These are phyloP conservation scores for Aldabrachelys gigantea DNA, from an alignment of 2,113 vertebrate genomes.

Conservation along the genomic window DNA sequence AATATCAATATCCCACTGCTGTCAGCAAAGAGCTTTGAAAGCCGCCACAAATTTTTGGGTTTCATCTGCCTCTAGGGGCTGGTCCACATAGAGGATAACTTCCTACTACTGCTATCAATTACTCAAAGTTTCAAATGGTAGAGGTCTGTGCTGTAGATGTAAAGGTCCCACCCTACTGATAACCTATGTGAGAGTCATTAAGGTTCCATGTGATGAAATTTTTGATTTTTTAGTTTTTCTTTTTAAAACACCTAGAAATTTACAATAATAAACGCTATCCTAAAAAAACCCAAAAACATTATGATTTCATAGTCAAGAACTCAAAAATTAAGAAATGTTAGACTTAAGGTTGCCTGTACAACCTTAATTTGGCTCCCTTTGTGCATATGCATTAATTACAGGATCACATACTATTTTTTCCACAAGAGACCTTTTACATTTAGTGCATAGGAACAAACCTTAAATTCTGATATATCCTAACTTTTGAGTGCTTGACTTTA, in stretches of 20 bases:
- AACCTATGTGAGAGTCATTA: neutral
- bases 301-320: neutral
- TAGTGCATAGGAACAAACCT: neutral
- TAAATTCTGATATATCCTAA: neutral
- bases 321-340: neutral
- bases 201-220: neutral
- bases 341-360: no score
- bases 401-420: neutral
- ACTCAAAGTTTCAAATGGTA: neutral
- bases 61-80: neutral
- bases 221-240: neutral
- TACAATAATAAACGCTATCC: neutral
- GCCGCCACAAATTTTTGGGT: neutral
- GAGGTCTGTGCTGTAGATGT: neutral
- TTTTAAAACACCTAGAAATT: neutral
- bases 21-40: neutral
- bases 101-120: neutral
- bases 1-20: neutral
- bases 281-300: neutral
- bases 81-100: neutral
- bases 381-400: neutral
- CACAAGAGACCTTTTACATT: neutral
- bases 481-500: neutral
- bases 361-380: neutral
- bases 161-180: neutral